Conservation (phyloP, 2,113 vertebrate genomes). For the Nothoprocta pentlandii region DNA sequence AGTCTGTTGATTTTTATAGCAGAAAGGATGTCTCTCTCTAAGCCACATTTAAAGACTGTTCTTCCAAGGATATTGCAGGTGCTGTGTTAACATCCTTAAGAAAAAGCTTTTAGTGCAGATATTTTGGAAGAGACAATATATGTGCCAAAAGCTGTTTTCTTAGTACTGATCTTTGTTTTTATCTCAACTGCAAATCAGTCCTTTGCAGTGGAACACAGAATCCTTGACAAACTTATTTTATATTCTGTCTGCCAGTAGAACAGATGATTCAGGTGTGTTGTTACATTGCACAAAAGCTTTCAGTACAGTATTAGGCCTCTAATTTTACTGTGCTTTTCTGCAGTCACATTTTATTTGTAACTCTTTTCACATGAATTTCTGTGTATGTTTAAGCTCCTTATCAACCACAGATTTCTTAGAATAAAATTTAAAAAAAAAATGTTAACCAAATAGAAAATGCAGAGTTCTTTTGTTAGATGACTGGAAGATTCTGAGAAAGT, state of each 20-base stretch:
- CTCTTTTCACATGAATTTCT: background rate
- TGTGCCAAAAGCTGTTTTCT: constrained; percentile 68
- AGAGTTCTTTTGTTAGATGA: background rate
- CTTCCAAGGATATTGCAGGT: constrained; percentile 70
- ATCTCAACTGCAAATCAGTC: constrained; percentile 62
- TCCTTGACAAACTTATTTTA: constrained; percentile 62
- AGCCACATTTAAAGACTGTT: constrained; percentile 60
- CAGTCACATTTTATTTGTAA: constrained; percentile 3
- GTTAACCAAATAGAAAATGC: background rate
- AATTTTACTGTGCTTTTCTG: background rate
- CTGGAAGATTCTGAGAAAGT: background rate
- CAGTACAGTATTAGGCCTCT: background rate
- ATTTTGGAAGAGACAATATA: constrained; percentile 62
- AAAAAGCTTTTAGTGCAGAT: constrained; percentile 73
- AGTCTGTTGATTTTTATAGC: constrained; percentile 75
- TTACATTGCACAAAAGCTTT: background rate
- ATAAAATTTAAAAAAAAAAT: background rate
- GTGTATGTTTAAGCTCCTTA: background rate
- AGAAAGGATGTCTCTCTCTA: constrained; percentile 54
- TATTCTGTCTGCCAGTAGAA: constrained; percentile 21
- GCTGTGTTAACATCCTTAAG: constrained; percentile 55
- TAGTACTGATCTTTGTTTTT: constrained; percentile 64
- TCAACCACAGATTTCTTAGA: background rate
- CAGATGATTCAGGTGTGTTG: constrained; percentile 8
- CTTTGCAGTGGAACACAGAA: constrained; percentile 45